Conservation (phyloP, 2,113 vertebrate species). For the Dicentrarchus labrax region DNA sequence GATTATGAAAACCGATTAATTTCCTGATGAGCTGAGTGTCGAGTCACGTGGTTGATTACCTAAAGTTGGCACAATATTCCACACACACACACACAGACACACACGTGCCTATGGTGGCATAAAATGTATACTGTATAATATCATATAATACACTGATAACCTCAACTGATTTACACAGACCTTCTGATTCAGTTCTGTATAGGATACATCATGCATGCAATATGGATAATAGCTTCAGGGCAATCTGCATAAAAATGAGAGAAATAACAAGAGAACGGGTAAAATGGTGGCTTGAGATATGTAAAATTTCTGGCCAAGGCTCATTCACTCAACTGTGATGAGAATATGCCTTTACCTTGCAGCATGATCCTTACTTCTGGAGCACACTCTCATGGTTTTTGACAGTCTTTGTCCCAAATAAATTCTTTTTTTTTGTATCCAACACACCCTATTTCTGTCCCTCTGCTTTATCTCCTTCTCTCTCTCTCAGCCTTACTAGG, state of each 20-base stretch:
- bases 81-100: not conserved
- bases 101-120: not conserved
- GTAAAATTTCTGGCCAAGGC: conserved; percentile 46
- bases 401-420: conserved; percentile 54
- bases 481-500: conserved; percentile 13
- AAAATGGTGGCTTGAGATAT: conserved; percentile 57
- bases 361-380: conserved; percentile 38
- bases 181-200: conserved; percentile 40
- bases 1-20: not conserved
- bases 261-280: conserved; percentile 66
- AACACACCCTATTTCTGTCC: conserved; percentile 50
- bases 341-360: conserved; percentile 58
- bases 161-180: conserved; percentile 45
- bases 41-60: no score
- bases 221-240: conserved; percentile 66
- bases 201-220: conserved; percentile 57
- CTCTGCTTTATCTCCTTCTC: conserved; percentile 13
- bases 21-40: not conserved
- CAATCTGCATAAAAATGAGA: conserved; percentile 74
- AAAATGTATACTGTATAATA: conserved; percentile 32
- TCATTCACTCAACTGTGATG: conserved; percentile 59
- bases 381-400: conserved; percentile 42
- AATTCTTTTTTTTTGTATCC: conserved; percentile 42
- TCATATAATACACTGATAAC: conserved; percentile 40
- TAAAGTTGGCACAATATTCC: not conserved